phyloP scores from a whole-genome alignment of 2,888 invertebrate genomes.

The Cryptus armator region DNA sequence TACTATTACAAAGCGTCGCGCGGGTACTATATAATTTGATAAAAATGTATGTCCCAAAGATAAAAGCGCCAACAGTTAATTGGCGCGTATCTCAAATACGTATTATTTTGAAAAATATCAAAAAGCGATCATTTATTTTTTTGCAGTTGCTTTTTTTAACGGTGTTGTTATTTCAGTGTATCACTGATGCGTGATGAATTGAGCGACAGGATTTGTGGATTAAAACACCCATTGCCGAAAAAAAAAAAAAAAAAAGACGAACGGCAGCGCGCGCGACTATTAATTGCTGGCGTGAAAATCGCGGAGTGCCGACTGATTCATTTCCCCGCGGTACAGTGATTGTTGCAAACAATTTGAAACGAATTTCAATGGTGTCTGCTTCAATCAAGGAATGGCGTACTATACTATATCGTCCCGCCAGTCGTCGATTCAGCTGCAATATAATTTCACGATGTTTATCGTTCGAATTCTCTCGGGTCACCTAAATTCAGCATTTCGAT shows the following conservation, averaged over 20 bases:
- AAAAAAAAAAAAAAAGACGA: slow-evolving; percentile 42
- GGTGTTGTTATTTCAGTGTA: not conserved
- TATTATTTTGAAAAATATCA: too few species aligned
- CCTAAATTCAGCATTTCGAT: too few species aligned
- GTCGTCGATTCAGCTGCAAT: slow-evolving; percentile 31
- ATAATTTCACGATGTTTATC: slow-evolving; percentile 45
- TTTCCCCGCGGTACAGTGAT: slow-evolving; percentile 44
- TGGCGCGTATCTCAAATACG: too few species aligned
- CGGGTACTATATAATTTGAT: too few species aligned
- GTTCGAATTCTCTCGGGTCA: slow-evolving; percentile 16
- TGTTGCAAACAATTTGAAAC: slow-evolving; percentile 60
- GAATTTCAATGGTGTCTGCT: slow-evolving; percentile 50
- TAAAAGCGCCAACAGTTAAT: too few species aligned
- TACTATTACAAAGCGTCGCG: too few species aligned
- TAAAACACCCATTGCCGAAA: slow-evolving; percentile 15
- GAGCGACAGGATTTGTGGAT: slow-evolving; percentile 22
- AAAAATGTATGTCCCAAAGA: too few species aligned
- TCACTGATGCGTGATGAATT: not conserved
- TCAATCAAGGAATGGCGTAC: slow-evolving; percentile 48
- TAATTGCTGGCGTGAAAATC: slow-evolving; percentile 60
- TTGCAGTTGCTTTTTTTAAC: too few species aligned
- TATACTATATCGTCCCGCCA: slow-evolving; percentile 31
- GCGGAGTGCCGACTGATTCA: slow-evolving; percentile 55
- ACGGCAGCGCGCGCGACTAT: slow-evolving; percentile 45
- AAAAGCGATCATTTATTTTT: too few species aligned